Evolutionary conservation across 1,140 invertebrate species (phyloP).

Genomic region (Medauroidea extradentata): DNA sequence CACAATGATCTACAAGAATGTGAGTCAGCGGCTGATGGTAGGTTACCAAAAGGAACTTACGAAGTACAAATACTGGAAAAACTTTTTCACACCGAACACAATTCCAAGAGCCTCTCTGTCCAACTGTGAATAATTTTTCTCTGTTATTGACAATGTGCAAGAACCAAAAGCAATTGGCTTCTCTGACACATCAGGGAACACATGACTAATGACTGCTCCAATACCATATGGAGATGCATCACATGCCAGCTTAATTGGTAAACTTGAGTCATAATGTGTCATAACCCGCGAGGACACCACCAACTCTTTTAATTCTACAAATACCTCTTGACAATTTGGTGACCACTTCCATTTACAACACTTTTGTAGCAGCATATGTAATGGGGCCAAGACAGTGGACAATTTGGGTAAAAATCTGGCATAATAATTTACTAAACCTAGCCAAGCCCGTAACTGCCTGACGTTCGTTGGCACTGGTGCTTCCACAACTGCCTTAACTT

Average conservation of each 20-base stretch:
- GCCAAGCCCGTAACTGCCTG: conserved; percentile 25
- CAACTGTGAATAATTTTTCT: conserved; percentile 48
- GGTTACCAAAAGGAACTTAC: conserved; percentile 35
- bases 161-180: conserved; percentile 47
- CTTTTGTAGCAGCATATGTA: conserved; percentile 30
- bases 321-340: neutral
- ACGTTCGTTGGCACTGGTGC: conserved; percentile 24
- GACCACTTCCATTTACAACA: conserved; percentile 31
- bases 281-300: conserved; percentile 19
- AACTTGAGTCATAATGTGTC: conserved; percentile 41
- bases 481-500: conserved; percentile 37
- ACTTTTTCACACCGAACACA: conserved; percentile 45
- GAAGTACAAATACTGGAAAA: conserved; percentile 47
- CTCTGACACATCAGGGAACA: conserved; percentile 35
- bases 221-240: conserved; percentile 42
- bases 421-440: conserved; percentile 35
- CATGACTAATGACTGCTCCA: conserved; percentile 45
- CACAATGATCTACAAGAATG: conserved; percentile 27
- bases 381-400: conserved; percentile 22
- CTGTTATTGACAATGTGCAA: conserved; percentile 40
- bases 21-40: conserved; percentile 40
- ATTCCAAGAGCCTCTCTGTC: conserved; percentile 51
- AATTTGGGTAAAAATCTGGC: conserved; percentile 30
- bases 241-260: conserved; percentile 46
- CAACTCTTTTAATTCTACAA: neutral